Evolutionary conservation across 2,797 vertebrate genomes (phyloP), one percentile per base, ranked within the genome.

Genomic region (Cyclopterus lumpus): DNA sequence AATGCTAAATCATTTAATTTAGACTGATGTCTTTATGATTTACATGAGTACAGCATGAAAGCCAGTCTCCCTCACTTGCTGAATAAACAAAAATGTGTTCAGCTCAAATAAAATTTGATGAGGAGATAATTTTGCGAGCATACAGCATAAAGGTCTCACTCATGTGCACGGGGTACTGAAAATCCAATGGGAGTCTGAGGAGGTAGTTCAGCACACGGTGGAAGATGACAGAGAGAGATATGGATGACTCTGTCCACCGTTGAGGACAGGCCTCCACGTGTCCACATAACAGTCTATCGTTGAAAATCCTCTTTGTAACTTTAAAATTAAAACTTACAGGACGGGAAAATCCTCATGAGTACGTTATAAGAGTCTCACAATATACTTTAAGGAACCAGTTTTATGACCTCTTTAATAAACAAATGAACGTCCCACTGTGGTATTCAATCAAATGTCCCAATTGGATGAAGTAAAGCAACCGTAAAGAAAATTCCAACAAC

Each of bases 91-190:
- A 87, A 86, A 89, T 90, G 80, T 81, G 88, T 84, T 92, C 72
- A 66, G 87, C 86, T 89, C 84, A 89, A 91, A 92, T 92, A 91
- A 91, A 93, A 91, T 91, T 91, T 93, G 89, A 94, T 89, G 90
- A 90, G 93, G 89, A 92, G 91, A 93, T 93, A 90, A 93, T 93
- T 93, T 91, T 92, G 89, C 74, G 32, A 93, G 91, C 74, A 5
- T 55, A 55, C 71, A 34, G 89, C 61, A 91, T 90, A 92, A 93
- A 90, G 91, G 83, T 53, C 71, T 60, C 90, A 92, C 90, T 93
- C 83, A 90, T 90, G 73, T 65, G 49, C 44, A 10, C 12, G 38
- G n/a, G 76, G 66, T 53, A 66, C 85, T 71, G 61, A 59, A 77
- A 89, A 85, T 84, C 70, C 81, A 77, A 73, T 65, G 22, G 71